Conservation (phyloP, 2,888 invertebrate species). For the Lobophora halterata region DNA sequence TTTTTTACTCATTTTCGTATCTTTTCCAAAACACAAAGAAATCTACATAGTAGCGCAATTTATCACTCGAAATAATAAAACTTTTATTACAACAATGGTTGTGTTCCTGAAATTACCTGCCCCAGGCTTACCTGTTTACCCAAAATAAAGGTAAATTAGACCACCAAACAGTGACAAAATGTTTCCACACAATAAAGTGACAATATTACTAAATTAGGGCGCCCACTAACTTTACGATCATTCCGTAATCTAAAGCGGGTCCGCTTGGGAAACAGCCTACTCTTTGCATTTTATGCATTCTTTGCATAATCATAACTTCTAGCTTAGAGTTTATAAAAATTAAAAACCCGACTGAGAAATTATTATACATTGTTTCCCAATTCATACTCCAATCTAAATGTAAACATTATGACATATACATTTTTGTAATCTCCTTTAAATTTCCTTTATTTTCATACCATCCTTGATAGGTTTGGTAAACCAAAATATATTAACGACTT, state of each 20-base stretch:
- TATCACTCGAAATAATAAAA: not conserved
- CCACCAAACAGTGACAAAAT: conserved; percentile 31
- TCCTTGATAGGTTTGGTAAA: too few species aligned
- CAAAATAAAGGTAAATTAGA: conserved; percentile 31
- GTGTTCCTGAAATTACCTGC: conserved; percentile 6
- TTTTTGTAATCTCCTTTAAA: too few species aligned
- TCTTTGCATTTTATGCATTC: not conserved
- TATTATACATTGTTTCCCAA: too few species aligned
- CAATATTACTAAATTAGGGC: conserved; percentile 34
- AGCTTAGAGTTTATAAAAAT: too few species aligned
- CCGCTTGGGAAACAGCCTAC: conserved; percentile 10
- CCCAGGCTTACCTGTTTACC: conserved; percentile 9
- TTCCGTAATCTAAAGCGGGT: conserved; percentile 16
- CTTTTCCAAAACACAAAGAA: too few species aligned
- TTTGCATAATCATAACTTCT: not conserved
- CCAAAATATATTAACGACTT: too few species aligned
- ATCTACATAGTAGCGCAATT: not conserved
- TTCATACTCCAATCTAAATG: too few species aligned
- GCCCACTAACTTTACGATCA: conserved; percentile 33
- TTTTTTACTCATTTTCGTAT: too few species aligned
- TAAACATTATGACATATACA: too few species aligned
- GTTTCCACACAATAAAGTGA: conserved; percentile 32
- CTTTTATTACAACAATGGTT: conserved; percentile 5
- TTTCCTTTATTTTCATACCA: too few species aligned
- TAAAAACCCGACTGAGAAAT: too few species aligned